These are phyloP conservation scores for Galeopterus variegatus DNA, from an alignment of 2,113 vertebrate genomes.

Conservation along the genomic window DNA sequence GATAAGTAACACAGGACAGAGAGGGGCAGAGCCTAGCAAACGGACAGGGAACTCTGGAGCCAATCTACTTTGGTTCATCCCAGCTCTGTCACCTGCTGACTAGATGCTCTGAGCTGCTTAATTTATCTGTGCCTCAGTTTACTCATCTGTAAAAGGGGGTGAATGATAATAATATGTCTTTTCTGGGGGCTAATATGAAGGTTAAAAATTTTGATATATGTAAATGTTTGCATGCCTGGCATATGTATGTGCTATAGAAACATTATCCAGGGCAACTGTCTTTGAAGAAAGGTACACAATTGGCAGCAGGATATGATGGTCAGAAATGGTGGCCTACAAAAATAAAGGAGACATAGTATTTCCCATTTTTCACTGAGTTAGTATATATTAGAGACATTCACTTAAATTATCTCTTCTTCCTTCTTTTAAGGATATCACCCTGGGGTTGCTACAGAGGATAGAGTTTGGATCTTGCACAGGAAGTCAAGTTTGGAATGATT, in stretches of 20 bases:
- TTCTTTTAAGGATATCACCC: background rate
- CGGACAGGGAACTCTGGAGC: fast-evolving
- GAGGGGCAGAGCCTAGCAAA: no score
- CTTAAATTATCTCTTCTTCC: background rate
- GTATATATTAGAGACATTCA: background rate
- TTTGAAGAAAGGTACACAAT: background rate
- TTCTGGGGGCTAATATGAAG: no score
- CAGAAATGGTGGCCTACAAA: background rate
- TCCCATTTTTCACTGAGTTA: background rate
- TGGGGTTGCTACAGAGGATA: background rate
- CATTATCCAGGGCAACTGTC: background rate
- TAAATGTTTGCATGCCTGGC: background rate
- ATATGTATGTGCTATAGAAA: no score
- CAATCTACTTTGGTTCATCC: background rate
- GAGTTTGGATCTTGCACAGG: background rate
- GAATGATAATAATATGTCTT: background rate
- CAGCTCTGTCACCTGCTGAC: background rate
- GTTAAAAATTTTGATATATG: background rate
- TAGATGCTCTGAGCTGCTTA: background rate
- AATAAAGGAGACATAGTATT: background rate
- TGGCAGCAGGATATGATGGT: background rate
- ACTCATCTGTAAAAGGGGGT: background rate
- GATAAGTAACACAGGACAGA: background rate
- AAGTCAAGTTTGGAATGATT: background rate
- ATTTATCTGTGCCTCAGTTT: background rate